Conservation (phyloP, 2,888 invertebrate species). For the Drosophila nr. perissopoda region DNA sequence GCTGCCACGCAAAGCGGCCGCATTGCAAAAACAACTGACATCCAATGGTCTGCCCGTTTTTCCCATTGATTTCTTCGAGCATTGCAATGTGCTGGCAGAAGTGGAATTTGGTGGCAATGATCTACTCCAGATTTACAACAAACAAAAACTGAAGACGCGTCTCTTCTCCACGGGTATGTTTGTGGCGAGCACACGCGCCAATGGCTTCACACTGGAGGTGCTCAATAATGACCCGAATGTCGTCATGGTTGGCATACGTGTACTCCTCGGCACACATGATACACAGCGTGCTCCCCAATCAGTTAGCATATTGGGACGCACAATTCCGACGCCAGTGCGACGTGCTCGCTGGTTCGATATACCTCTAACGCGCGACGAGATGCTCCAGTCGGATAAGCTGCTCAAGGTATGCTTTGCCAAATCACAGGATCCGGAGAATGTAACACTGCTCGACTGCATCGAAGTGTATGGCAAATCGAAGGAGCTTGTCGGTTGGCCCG, state of each 20-base stretch:
- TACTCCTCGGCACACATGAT: slow-evolving; percentile 90
- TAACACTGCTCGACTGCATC: slow-evolving; percentile 96
- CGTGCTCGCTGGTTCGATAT: slow-evolving; percentile 97
- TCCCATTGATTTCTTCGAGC: slow-evolving; percentile 98
- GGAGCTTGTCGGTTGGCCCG: slow-evolving; percentile 98
- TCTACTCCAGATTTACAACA: slow-evolving; percentile 96
- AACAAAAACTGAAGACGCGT: slow-evolving; percentile 96
- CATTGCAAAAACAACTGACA: slow-evolving; percentile 85
- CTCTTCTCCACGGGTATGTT: slow-evolving; percentile 90
- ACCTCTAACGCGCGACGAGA: slow-evolving; percentile 97
- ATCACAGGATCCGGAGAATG: slow-evolving; percentile 93
- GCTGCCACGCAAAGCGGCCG: slow-evolving; percentile 51
- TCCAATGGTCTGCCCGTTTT: slow-evolving; percentile 87
- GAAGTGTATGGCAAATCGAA: slow-evolving; percentile 98
- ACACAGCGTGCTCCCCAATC: slow-evolving; percentile 82
- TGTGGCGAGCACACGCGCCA: slow-evolving; percentile 95
- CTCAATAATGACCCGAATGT: slow-evolving; percentile 93
- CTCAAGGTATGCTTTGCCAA: slow-evolving; percentile 93
- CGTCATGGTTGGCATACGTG: slow-evolving; percentile 95
- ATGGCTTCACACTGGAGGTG: slow-evolving; percentile 95
- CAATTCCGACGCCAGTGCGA: slow-evolving; percentile 89
- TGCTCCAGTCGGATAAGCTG: slow-evolving; percentile 95
- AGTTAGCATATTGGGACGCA: slow-evolving; percentile 86
- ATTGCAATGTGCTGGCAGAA: slow-evolving; percentile 95
- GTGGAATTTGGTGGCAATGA: slow-evolving; percentile 98